A percentile compares a stretch with the other conserved stretches of the same genome.
phyloP scores from a whole-genome alignment of 2,797 vertebrate genomes.

The Pipistrellus pipistrellus region DNA sequence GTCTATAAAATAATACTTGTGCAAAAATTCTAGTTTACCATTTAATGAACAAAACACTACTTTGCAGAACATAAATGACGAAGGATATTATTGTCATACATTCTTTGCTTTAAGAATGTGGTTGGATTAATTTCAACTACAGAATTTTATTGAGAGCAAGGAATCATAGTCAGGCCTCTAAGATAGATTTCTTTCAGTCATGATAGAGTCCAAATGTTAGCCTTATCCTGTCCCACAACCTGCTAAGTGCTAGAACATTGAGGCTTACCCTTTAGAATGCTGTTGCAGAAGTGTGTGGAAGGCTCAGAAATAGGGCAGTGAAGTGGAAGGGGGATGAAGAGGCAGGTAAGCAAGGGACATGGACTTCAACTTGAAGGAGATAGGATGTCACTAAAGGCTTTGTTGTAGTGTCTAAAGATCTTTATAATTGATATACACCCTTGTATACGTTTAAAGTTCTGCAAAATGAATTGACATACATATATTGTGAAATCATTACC shows the following conservation, averaged over 20 bases:
- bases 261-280: neutral
- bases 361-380: neutral
- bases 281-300: neutral
- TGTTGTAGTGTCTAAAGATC: neutral
- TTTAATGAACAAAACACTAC: neutral
- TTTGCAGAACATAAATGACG: neutral
- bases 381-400: neutral
- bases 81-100: neutral
- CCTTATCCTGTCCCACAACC: too few species aligned
- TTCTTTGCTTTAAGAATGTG: neutral
- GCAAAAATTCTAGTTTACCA: neutral
- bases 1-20: neutral
- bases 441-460: neutral
- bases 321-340: neutral
- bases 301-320: neutral
- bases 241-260: neutral
- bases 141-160: neutral
- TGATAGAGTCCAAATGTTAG: neutral
- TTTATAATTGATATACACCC: neutral
- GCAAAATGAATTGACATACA: neutral
- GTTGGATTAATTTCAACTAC: neutral
- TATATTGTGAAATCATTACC: neutral
- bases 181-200: neutral
- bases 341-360: neutral
- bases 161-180: neutral